Evolutionary conservation across 2,113 vertebrate species (phyloP).

Genomic region (Tauraco erythrolophus): DNA sequence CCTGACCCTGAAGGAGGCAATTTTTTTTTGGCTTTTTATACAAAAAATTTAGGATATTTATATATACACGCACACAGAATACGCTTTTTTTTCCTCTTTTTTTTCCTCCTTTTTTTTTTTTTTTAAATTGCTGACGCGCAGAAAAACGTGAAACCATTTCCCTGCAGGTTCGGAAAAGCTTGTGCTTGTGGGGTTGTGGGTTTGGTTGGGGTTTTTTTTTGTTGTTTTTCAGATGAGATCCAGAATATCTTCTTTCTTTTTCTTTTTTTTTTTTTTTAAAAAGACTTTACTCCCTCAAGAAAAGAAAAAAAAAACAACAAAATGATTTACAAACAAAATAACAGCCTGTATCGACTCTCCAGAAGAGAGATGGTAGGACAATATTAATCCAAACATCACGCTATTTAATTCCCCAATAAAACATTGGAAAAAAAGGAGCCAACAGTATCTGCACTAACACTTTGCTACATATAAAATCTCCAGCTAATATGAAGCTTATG

Average conservation of each 20-base stretch:
- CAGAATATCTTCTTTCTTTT: neutral
- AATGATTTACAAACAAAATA: conserved; percentile 69
- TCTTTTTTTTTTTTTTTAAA: neutral
- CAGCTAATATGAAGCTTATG: conserved; percentile 91
- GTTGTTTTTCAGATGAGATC: conserved; percentile 22
- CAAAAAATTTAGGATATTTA: neutral
- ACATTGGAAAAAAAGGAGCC: conserved; percentile 81
- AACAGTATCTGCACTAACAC: conserved; percentile 82
- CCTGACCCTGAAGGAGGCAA: neutral
- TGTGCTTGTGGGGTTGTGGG: conserved; percentile 27
- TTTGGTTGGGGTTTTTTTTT: too few relatives aligned
- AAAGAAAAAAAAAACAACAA: neutral
- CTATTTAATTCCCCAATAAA: conserved; percentile 86
- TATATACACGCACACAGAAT: neutral
- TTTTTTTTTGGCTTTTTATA: neutral
- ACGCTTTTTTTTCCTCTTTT: neutral
- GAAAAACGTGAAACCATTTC: conserved; percentile 52
- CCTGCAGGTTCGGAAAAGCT: conserved; percentile 52
- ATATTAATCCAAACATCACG: conserved; percentile 82
- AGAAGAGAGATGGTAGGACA: conserved; percentile 73
- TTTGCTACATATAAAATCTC: conserved; percentile 94
- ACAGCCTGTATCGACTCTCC: conserved; percentile 65
- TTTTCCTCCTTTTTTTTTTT: neutral
- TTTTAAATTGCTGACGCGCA: neutral
- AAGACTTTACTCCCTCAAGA: conserved; percentile 61